Evolutionary conservation across 2,888 invertebrate genomes (phyloP).

Genomic region (Furcula furcula): DNA sequence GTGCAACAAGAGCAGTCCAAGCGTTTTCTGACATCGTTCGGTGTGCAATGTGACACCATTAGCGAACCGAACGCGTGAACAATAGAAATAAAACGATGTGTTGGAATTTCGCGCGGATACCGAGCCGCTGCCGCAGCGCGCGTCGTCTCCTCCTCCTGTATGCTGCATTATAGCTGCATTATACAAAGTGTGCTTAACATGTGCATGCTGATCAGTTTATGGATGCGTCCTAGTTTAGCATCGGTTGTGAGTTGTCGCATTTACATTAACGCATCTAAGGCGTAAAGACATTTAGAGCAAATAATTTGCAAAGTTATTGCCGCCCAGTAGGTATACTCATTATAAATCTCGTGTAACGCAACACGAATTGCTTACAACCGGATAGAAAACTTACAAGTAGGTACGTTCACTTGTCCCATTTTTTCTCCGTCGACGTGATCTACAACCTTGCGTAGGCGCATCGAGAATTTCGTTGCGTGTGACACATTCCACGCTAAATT

Average conservation of each 20-base stretch:
- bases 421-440: conserved; percentile 25
- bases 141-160: conserved; percentile 38
- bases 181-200: conserved; percentile 7
- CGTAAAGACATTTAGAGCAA: no score
- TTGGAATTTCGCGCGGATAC: conserved; percentile 66
- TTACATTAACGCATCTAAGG: neutral
- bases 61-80: conserved; percentile 54
- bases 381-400: conserved; percentile 12
- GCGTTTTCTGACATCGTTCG: conserved; percentile 57
- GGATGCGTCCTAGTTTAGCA: neutral
- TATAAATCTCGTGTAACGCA: conserved; percentile 1
- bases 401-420: conserved; percentile 16
- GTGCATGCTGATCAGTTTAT: neutral
- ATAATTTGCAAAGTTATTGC: no score
- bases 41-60: conserved; percentile 77
- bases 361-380: conserved; percentile 14
- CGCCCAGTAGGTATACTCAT: no score
- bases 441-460: conserved; percentile 26
- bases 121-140: conserved; percentile 27
- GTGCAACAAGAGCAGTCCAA: conserved; percentile 44
- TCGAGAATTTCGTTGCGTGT: conserved; percentile 19
- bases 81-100: conserved; percentile 60
- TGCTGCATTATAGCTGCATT: conserved; percentile 17
- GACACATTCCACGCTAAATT: conserved; percentile 40
- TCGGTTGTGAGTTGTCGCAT: neutral